These are phyloP conservation scores for Netelia inedita DNA, from an alignment of 2,888 invertebrate genomes.

Conservation along the genomic window DNA sequence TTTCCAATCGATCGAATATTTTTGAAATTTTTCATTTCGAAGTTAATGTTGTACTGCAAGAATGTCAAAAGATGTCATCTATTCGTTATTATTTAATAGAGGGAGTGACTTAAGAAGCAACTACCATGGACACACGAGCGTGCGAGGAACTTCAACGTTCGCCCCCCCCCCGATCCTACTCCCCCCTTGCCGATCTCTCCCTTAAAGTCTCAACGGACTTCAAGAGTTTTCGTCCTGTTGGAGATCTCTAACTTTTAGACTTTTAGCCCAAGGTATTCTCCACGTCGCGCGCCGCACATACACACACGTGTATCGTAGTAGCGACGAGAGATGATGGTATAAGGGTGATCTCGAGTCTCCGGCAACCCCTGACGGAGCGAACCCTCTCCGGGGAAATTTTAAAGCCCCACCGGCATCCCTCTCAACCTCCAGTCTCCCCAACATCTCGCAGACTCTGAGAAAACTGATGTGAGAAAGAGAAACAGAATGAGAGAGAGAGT, in stretches of 20 bases:
- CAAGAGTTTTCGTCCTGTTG: no score
- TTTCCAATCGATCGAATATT: no score
- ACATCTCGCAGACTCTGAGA: slow-evolving; percentile 36
- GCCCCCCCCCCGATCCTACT: no score
- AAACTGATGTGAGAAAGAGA: neutral
- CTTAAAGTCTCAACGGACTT: no score
- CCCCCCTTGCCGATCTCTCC: no score
- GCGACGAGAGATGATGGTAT: neutral
- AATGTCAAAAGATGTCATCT: no score
- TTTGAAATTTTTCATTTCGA: no score
- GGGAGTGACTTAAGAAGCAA: no score
- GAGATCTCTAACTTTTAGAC: neutral
- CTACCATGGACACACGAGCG: no score
- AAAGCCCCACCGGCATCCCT: slow-evolving; percentile 58
- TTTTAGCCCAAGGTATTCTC: neutral
- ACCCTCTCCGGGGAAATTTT: slow-evolving; percentile 74
- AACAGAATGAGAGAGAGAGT: neutral
- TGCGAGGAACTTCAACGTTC: no score
- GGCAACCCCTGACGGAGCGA: slow-evolving; percentile 36
- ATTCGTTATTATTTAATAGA: no score
- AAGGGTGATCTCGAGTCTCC: slow-evolving; percentile 7
- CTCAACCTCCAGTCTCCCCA: slow-evolving; percentile 25
- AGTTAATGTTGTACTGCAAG: no score
- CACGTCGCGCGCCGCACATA: neutral
- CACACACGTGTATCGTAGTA: neutral